Base-by-base conservation (phyloP, 2,113 vertebrate genomes). In the Serinus canaria region DNA sequence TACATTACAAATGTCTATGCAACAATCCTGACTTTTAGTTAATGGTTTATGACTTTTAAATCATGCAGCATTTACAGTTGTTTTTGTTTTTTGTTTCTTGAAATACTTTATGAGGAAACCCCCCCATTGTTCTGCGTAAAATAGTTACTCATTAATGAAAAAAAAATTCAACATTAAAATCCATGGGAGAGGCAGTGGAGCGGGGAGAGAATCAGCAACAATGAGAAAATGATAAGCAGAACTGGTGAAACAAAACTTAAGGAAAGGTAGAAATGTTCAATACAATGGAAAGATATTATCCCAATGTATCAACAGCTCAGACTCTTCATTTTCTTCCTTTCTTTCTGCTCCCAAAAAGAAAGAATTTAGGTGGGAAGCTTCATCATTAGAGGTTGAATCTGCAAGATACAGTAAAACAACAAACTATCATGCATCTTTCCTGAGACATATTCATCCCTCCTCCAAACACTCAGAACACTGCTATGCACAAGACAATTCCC, bases 371-470 rank as follows among this genome's bases (percentile, higher is more conserved):
- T 98, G 97, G 96, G 97, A 98, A 98, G 95, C 97, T 97, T 98
- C 97, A 97, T 97, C 97, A 98, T 97, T 98, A 98, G 96, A 97
- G 82, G 97, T 96, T 97, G 97, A 93, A 98, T 98, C 97, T 98
- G 97, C 96, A 98, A 98, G 97, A 98, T 98, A 98, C 67, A 98
- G 97, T 97, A 98, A 98, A 98, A 97, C 97, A 98, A 97, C 97
- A 98, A 96, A 95, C 97, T 98, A 97, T 97, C 96, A 98, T 97
- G 96, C 97, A 95, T 97, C 97, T 98, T 98, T 97, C 95, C 92
- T 19, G 94, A 96, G 94, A 94, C 92, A 96, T 89, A 94, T 90
- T 92, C 83, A 97, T 77, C 91, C 94, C 94, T 97, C 83, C 91
- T 97, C 84, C 85, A 98, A 95, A 94, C 83, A 92, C 30, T 94